Conservation (phyloP, 1,140 invertebrate species). For the Forficula auricularia region DNA sequence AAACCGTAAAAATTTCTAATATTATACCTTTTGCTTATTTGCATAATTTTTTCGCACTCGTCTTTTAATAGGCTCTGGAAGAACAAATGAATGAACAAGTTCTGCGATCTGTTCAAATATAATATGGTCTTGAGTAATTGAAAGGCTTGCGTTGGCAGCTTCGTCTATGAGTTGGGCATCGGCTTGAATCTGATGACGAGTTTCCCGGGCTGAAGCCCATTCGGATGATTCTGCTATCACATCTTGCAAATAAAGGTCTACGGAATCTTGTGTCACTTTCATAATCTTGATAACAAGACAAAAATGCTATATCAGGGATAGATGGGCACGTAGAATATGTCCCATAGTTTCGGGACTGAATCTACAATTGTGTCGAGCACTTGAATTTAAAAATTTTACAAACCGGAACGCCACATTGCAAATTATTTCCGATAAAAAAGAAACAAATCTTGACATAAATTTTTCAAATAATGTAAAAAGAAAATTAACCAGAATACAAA, state of each 20-base stretch:
- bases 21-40: constrained; percentile 14
- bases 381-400: too few species aligned
- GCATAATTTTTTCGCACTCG: constrained; percentile 21
- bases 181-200: constrained; percentile 31
- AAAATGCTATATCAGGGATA: constrained; percentile 1
- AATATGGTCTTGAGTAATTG: constrained; percentile 23
- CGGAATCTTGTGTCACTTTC: constrained; percentile 37
- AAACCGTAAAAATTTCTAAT: too few species aligned
- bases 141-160: constrained; percentile 21
- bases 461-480: too few species aligned
- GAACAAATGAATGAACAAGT: constrained; percentile 39
- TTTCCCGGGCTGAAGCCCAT: constrained; percentile 33
- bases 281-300: constrained; percentile 24
- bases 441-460: too few species aligned
- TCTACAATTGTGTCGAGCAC: not conserved
- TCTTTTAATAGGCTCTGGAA: constrained; percentile 36
- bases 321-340: too few species aligned
- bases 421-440: too few species aligned
- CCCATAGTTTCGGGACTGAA: too few species aligned
- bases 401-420: too few species aligned
- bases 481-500: too few species aligned
- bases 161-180: constrained; percentile 40
- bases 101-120: constrained; percentile 40
- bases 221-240: constrained; percentile 41
- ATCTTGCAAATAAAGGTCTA: constrained; percentile 42